A percentile compares a stretch with the other conserved stretches of the same genome.
Evolutionary conservation across 2,113 vertebrate species (phyloP).

Genomic region (Butorides virescens): DNA sequence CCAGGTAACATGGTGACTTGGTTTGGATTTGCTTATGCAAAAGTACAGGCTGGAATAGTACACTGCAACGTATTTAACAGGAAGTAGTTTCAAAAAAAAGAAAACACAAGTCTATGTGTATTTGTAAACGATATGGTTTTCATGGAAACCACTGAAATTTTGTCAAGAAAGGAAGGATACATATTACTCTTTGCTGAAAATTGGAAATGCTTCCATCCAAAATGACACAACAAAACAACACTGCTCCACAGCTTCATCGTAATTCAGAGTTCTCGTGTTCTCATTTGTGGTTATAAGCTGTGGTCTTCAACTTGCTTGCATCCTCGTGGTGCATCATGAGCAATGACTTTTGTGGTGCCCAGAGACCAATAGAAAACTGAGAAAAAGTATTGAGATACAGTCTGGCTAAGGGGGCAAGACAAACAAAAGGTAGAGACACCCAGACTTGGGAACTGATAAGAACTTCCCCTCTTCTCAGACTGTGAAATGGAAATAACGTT

Average conservation of each 20-base stretch:
- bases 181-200: background rate
- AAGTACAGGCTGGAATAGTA: background rate
- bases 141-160: background rate
- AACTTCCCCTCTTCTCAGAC: background rate
- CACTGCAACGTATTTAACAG: background rate
- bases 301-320: background rate
- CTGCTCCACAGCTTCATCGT: background rate
- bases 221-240: background rate
- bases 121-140: background rate
- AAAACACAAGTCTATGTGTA: background rate
- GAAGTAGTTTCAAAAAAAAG: background rate
- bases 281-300: background rate
- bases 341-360: background rate
- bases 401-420: background rate
- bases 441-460: background rate
- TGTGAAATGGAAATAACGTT: background rate
- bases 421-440: background rate
- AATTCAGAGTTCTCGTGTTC: background rate
- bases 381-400: background rate
- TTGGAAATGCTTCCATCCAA: background rate
- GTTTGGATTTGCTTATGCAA: background rate
- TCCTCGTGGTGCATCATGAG: background rate
- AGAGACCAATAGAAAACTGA: background rate
- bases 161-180: background rate
- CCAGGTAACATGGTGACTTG: background rate